Conservation (phyloP, 2,888 invertebrate genomes). For the Leptopilina syphax region DNA sequence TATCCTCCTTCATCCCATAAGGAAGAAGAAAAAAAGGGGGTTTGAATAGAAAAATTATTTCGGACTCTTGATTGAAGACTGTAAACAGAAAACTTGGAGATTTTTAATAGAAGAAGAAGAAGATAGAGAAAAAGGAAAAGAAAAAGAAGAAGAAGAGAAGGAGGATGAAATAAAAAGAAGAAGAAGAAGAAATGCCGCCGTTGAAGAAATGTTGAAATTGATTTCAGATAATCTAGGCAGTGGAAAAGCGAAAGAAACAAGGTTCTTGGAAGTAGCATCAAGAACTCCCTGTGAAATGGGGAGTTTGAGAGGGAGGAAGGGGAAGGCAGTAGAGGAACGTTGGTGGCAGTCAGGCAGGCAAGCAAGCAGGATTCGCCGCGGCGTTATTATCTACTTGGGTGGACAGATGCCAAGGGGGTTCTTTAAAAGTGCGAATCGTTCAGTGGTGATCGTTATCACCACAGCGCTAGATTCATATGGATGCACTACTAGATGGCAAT, state of each 20-base stretch:
- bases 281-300: conserved; percentile 48
- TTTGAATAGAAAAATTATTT: too few relatives aligned
- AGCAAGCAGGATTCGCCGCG: conserved; percentile 62
- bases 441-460: conserved; percentile 70
- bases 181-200: conserved; percentile 5
- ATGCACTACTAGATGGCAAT: conserved; percentile 62
- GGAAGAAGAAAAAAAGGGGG: not conserved
- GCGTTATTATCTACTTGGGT: conserved; percentile 72
- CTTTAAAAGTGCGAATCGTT: conserved; percentile 62
- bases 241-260: conserved; percentile 34
- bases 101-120: too few relatives aligned
- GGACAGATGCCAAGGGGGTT: conserved; percentile 70
- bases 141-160: conserved; percentile 46
- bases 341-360: conserved; percentile 62
- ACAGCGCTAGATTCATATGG: conserved; percentile 61
- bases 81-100: too few relatives aligned
- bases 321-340: conserved; percentile 35
- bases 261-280: conserved; percentile 51
- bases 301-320: conserved; percentile 43
- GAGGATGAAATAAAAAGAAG: not conserved
- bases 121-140: too few relatives aligned
- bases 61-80: too few relatives aligned
- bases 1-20: too few relatives aligned
- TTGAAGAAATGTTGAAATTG: conserved; percentile 17
- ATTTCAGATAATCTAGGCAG: conserved; percentile 15